Evolutionary conservation across 2,113 vertebrate species (phyloP).

Genomic region (Ammodytes marinus): DNA sequence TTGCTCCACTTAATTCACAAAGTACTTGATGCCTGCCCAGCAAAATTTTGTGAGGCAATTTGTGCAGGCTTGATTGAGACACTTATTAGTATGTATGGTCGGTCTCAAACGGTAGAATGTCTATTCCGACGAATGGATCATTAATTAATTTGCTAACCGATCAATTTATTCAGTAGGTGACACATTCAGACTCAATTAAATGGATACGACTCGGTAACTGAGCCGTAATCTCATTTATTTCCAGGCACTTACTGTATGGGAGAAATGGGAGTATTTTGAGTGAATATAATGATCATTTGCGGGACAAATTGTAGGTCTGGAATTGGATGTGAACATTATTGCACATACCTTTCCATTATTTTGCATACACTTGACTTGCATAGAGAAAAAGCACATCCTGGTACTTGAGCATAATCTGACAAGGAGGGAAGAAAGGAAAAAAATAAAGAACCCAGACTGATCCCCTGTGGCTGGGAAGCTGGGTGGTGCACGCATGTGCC

Average conservation of each 20-base stretch:
- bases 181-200: conserved; percentile 21
- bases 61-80: conserved; percentile 26
- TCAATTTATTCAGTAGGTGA: conserved; percentile 30
- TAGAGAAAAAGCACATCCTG: conserved; percentile 11
- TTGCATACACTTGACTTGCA: background rate
- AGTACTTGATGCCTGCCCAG: conserved; percentile 35
- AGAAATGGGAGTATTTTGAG: conserved; percentile 2
- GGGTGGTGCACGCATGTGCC: background rate
- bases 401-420: conserved; percentile 26
- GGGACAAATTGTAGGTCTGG: background rate
- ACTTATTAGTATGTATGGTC: conserved; percentile 12
- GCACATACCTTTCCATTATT: background rate
- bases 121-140: conserved; percentile 21
- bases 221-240: conserved; percentile 12
- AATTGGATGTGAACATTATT: conserved; percentile 2
- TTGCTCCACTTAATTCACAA: conserved; percentile 44
- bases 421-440: conserved; percentile 4
- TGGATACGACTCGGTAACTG: conserved; percentile 12
- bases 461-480: conserved; percentile 1
- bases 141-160: conserved; percentile 40
- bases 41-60: conserved; percentile 21
- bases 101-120: background rate
- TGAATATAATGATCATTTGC: conserved; percentile 6
- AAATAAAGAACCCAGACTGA: background rate
- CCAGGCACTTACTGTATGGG: background rate